Base-by-base conservation (phyloP, 1,140 invertebrate species). In the Sycobia sp. region DNA sequence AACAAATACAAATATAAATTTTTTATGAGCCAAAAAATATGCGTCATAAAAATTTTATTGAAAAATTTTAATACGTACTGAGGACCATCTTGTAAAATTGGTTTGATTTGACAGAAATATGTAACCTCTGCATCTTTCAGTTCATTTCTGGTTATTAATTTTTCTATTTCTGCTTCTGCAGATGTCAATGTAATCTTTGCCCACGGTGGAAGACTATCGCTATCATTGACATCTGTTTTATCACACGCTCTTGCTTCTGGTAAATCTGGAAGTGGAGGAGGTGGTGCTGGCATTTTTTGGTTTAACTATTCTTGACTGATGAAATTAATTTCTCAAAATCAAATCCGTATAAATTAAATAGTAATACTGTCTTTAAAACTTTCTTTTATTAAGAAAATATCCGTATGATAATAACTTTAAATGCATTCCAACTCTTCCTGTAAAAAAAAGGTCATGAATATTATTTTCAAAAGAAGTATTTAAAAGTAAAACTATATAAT, bases 51-150 rank as follows among this genome's bases (percentile, higher is more conserved):
- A 27, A 25, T 38, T 47, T n/a, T 38, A n/a, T 20, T 43, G 23
- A 38, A 51, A 44, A 43, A 61, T 47, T 60, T 32, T 23, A 51
- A 65, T 49, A 74, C 78, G 79, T 62, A 83, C 82, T 82, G 81
- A 43, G 82, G 82, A 14, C 82, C 82, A 63, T 83, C 80, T 68
- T 83, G 82, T 20, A 82, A 69, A 58, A 83, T 80, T n/a, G 82
- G 79, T 62, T 80, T 73, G 5, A 83, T 74, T 58, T 77, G 77
- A 71, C 76, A 80, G 62, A 80, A 82, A 36, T 79, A 80, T 11
- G 75, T 79, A 7, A 82, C 73, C 69, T 82, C 78, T 1, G 80
- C 79, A 50, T 82, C 79, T 57, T 81, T 82, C 5, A 82, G 62
- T 55, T 81, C 77, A 63, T 80, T 76, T 66, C 76, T 71, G 5